Evolutionary conservation across 1,140 invertebrate species (phyloP).

Genomic region (Drosophila arizonae): DNA sequence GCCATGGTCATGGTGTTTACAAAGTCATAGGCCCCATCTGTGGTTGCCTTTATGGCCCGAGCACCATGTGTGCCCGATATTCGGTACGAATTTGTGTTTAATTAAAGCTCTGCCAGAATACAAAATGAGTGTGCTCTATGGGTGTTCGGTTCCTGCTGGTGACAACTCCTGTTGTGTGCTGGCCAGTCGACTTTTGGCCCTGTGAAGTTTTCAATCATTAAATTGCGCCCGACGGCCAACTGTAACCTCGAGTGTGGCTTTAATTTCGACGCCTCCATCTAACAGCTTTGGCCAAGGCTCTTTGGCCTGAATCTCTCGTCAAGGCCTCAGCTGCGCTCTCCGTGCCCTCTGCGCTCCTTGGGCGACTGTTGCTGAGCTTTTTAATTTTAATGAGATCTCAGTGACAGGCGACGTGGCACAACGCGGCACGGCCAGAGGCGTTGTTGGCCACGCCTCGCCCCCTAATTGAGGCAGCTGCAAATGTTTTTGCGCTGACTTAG

Average conservation of each 20-base stretch:
- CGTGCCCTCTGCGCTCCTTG: slow-evolving; percentile 23
- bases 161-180: slow-evolving; percentile 33
- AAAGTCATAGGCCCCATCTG: slow-evolving; percentile 12
- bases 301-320: slow-evolving; percentile 34
- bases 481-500: slow-evolving; percentile 66
- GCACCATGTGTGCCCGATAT: slow-evolving; percentile 10
- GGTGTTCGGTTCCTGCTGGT: neutral
- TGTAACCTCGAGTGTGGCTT: slow-evolving; percentile 60
- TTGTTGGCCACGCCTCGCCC: slow-evolving; percentile 63
- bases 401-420: slow-evolving; percentile 62
- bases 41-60: neutral
- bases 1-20: slow-evolving; percentile 17
- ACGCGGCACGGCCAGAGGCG: slow-evolving; percentile 22
- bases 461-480: slow-evolving; percentile 76
- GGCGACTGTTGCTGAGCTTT: slow-evolving; percentile 61
- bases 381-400: slow-evolving; percentile 80
- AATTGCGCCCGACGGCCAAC: slow-evolving; percentile 51
- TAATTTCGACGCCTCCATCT: slow-evolving; percentile 37
- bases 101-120: slow-evolving; percentile 57
- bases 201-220: slow-evolving; percentile 71
- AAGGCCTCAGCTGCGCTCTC: slow-evolving; percentile 25
- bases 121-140: neutral
- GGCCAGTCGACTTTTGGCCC: slow-evolving; percentile 40
- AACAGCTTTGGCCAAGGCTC: slow-evolving; percentile 36
- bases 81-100: slow-evolving; percentile 57